A percentile compares a stretch with the other conserved stretches of the same genome.
Evolutionary conservation across 2,113 vertebrate species (phyloP).

Genomic region (Geococcyx californianus): DNA sequence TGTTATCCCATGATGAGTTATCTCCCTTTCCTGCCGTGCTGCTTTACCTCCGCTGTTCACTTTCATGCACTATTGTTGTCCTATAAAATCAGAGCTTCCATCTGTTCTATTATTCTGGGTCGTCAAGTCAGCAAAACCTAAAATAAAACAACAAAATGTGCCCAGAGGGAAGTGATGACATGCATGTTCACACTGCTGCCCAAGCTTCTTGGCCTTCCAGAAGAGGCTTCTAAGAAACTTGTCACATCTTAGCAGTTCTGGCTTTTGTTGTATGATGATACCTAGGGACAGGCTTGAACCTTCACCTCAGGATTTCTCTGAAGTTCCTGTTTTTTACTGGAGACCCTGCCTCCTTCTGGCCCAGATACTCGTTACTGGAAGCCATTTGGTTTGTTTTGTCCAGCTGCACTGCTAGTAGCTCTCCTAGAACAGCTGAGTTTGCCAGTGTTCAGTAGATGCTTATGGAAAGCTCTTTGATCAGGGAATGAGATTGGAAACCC

Average conservation of each 20-base stretch:
- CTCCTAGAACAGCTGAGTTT: not conserved
- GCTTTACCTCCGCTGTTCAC: not conserved
- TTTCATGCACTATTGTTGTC: not conserved
- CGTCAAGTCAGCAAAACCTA: constrained; percentile 24
- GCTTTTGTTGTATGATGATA: not conserved
- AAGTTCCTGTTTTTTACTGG: not conserved
- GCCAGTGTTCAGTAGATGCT: not conserved
- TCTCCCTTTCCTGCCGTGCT: not conserved
- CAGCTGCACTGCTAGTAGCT: not conserved
- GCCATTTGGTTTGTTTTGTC: not conserved
- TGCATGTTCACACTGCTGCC: not conserved
- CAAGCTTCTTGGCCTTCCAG: not conserved
- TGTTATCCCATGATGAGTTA: not conserved
- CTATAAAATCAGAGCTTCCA: constrained; percentile 31
- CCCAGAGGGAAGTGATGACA: not conserved
- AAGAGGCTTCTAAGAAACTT: not conserved
- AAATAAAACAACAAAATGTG: not conserved
- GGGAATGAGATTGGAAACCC: not conserved
- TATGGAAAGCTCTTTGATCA: not conserved
- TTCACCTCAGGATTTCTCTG: not conserved
- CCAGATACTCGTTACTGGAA: not conserved
- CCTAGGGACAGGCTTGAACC: not conserved
- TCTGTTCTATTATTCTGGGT: constrained; percentile 21
- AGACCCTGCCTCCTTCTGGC: not conserved
- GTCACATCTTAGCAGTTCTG: not conserved